These are phyloP conservation scores for Arrhamphus sclerolepis DNA, from an alignment of 2,797 vertebrate genomes.

Conservation along the genomic window DNA sequence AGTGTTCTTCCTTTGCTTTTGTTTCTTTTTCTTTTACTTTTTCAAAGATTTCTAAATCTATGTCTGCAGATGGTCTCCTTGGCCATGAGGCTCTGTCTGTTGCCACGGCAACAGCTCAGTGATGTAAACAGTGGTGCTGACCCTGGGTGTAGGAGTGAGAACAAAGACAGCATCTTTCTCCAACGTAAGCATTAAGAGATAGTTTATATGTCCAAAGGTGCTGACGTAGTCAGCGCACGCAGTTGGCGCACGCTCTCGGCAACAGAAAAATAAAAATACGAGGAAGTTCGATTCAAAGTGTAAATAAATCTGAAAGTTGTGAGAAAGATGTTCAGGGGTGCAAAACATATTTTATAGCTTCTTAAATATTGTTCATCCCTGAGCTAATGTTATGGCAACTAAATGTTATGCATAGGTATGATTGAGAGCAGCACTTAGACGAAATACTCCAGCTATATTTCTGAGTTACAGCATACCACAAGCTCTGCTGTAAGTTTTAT, in stretches of 20 bases:
- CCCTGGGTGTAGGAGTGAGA: slow-evolving; percentile 57
- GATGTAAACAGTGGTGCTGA: slow-evolving; percentile 67
- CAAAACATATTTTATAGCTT: slow-evolving; percentile 9
- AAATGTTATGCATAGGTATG: neutral
- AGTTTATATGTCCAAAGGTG: slow-evolving; percentile 58
- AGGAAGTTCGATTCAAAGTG: slow-evolving; percentile 7
- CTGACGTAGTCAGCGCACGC: slow-evolving; percentile 65
- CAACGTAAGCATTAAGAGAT: slow-evolving; percentile 60
- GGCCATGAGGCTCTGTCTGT: slow-evolving; percentile 50
- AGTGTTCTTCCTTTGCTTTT: slow-evolving; percentile 3
- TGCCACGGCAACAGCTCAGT: slow-evolving; percentile 53
- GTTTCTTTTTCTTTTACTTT: slow-evolving; percentile 10
- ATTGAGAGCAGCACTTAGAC: slow-evolving; percentile 14
- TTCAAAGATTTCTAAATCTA: slow-evolving; percentile 36
- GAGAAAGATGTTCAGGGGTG: slow-evolving; percentile 16
- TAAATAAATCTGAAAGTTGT: slow-evolving; percentile 35
- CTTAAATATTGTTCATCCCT: slow-evolving; percentile 20
- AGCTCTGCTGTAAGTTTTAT: neutral
- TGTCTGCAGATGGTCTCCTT: slow-evolving; percentile 33
- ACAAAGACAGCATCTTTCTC: slow-evolving; percentile 64
- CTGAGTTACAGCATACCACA: neutral
- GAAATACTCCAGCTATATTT: slow-evolving; percentile 8
- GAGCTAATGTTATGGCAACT: slow-evolving; percentile 3
- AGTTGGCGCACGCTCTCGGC: slow-evolving; percentile 47
- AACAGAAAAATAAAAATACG: slow-evolving; percentile 34